phyloP scores from a whole-genome alignment of 2,797 vertebrate species.

The Hybognathus amarus region DNA sequence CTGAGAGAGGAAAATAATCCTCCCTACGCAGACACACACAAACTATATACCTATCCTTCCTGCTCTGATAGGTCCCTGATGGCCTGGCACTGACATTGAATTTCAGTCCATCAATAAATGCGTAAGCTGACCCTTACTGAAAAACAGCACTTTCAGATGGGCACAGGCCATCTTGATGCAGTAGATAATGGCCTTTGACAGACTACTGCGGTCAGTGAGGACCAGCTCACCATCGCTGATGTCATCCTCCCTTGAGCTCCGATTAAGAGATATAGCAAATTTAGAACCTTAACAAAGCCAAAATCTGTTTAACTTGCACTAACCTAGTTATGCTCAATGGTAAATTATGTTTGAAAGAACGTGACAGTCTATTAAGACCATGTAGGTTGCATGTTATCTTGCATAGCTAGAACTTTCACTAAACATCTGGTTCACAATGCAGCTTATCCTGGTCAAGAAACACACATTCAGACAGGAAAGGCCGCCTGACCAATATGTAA shows the following conservation, averaged over 20 bases:
- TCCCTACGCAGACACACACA: background rate
- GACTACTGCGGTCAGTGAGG: conserved; percentile 6
- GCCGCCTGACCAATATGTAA: background rate
- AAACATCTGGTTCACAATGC: background rate
- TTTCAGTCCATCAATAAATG: conserved; percentile 29
- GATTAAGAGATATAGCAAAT: conserved; percentile 26
- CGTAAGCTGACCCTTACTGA: conserved; percentile 28
- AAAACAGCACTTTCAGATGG: conserved; percentile 23
- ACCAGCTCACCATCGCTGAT: conserved; percentile 32
- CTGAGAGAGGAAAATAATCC: conserved; percentile 13
- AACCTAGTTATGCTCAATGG: background rate
- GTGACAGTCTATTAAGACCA: background rate
- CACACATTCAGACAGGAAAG: background rate
- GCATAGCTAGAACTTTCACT: background rate
- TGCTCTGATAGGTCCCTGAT: conserved; percentile 17
- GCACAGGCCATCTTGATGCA: conserved; percentile 5
- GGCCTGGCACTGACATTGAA: conserved; percentile 13
- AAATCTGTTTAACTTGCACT: conserved; percentile 11
- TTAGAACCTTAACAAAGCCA: conserved; percentile 9
- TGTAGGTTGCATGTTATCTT: background rate
- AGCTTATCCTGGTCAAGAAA: background rate
- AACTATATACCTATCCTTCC: conserved; percentile 30
- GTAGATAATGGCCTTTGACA: conserved; percentile 39
- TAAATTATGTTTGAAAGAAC: background rate
- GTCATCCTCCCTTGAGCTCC: conserved; percentile 45